These are phyloP conservation scores for Chrysolina haemoptera DNA, from an alignment of 2,888 invertebrate genomes.

Conservation along the genomic window DNA sequence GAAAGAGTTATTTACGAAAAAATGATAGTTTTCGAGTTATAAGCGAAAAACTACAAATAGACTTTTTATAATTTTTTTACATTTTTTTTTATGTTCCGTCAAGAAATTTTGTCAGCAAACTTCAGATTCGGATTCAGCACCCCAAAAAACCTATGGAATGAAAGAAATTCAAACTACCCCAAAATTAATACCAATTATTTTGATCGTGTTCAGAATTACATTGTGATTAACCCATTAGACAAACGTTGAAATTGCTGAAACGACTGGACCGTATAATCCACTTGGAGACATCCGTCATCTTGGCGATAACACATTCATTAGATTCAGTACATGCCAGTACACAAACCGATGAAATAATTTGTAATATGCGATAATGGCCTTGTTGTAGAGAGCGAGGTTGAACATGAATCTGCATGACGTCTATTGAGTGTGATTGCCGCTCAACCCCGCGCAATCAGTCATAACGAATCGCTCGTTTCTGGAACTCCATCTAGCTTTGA, in stretches of 20 bases:
- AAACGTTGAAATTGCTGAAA: too few relatives aligned
- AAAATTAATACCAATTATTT: too few relatives aligned
- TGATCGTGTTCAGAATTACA: neutral
- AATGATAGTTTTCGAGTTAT: too few relatives aligned
- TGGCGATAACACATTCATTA: neutral
- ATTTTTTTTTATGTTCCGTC: too few relatives aligned
- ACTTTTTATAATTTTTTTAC: too few relatives aligned
- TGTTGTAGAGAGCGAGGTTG: slow-evolving; percentile 12
- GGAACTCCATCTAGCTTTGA: neutral
- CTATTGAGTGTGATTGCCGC: slow-evolving; percentile 12
- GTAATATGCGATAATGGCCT: slow-evolving; percentile 7
- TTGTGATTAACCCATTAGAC: neutral
- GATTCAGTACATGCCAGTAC: neutral
- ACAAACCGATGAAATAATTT: slow-evolving; percentile 6
- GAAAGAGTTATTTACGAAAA: too few relatives aligned
- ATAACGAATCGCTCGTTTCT: slow-evolving; percentile 2
- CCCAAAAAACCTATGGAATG: too few relatives aligned
- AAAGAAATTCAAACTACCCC: too few relatives aligned
- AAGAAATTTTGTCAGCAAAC: too few relatives aligned
- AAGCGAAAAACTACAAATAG: too few relatives aligned
- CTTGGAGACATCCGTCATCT: neutral
- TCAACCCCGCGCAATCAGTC: neutral
- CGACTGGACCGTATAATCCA: neutral
- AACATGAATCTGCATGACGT: slow-evolving; percentile 13
- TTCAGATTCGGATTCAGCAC: too few relatives aligned